These are phyloP conservation scores for Lithophane ornitopus DNA, from an alignment of 2,888 invertebrate species.

Conservation along the genomic window DNA sequence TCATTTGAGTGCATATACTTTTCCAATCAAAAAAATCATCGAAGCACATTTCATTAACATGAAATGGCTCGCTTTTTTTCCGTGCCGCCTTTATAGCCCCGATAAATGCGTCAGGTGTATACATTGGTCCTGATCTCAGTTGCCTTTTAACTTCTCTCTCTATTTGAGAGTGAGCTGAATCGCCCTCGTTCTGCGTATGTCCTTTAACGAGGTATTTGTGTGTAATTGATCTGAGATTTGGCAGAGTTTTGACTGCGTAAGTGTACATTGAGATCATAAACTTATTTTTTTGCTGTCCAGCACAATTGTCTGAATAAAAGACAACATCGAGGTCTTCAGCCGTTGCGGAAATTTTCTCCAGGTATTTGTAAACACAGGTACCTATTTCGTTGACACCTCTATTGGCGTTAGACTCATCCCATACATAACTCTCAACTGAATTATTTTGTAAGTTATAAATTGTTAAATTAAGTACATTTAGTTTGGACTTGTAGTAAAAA, in stretches of 20 bases:
- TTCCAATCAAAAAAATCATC: slow-evolving; percentile 56
- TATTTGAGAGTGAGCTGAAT: slow-evolving; percentile 41
- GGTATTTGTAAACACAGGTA: slow-evolving; percentile 67
- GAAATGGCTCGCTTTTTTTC: too few species aligned
- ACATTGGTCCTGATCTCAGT: slow-evolving; percentile 11
- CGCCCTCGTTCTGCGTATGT: slow-evolving; percentile 38
- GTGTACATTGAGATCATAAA: too few species aligned
- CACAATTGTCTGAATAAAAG: slow-evolving; percentile 67
- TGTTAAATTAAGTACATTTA: slow-evolving; percentile 66
- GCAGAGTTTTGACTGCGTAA: slow-evolving; percentile 16
- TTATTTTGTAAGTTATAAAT: slow-evolving; percentile 64
- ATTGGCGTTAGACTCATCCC: slow-evolving; percentile 70
- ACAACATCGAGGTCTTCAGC: slow-evolving; percentile 54
- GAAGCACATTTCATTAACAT: slow-evolving; percentile 45
- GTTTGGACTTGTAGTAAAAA: slow-evolving; percentile 59
- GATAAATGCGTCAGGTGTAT: too few species aligned
- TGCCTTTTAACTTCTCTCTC: slow-evolving; percentile 52
- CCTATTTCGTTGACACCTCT: slow-evolving; percentile 68
- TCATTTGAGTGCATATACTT: slow-evolving; percentile 54
- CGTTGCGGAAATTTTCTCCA: slow-evolving; percentile 47
- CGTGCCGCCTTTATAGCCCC: too few species aligned
- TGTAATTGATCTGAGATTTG: slow-evolving; percentile 24
- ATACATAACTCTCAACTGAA: slow-evolving; percentile 65
- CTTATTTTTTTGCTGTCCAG: slow-evolving; percentile 27
- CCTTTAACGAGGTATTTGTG: slow-evolving; percentile 46